A percentile compares a stretch with the other conserved stretches of the same genome.
Evolutionary conservation across 2,797 vertebrate genomes (phyloP).

Genomic region (Artibeus jamaicensis): DNA sequence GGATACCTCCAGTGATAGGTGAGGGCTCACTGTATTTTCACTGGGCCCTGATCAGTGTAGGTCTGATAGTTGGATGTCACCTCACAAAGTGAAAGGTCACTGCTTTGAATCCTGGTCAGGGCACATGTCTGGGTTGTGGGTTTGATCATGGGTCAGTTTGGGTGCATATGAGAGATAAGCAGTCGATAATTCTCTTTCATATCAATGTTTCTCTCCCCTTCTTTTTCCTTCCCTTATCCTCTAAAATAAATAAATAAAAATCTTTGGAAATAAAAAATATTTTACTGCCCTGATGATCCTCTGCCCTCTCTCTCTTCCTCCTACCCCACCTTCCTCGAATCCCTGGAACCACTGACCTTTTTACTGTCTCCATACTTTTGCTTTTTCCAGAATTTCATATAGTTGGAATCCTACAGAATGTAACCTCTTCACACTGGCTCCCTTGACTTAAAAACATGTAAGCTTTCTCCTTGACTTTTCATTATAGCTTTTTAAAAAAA

Average conservation of each 20-base stretch:
- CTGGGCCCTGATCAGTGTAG: too few species aligned
- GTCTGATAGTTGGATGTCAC: too few species aligned
- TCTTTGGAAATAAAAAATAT: neutral
- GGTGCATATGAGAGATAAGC: too few species aligned
- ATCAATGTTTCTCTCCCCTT: too few species aligned
- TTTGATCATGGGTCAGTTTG: too few species aligned
- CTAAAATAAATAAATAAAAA: too few species aligned
- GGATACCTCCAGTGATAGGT: too few species aligned
- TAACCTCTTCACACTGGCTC: neutral
- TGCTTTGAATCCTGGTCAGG: too few species aligned
- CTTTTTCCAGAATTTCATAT: neutral
- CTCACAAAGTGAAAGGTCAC: too few species aligned
- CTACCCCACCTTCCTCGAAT: accelerated
- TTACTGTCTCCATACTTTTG: neutral
- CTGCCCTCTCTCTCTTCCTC: neutral
- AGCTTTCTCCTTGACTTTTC: neutral
- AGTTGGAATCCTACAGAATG: neutral
- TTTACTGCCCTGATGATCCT: neutral
- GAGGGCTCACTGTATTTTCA: neutral
- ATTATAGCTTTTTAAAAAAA: neutral
- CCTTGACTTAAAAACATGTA: neutral
- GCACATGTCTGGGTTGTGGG: too few species aligned
- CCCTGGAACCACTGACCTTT: neutral
- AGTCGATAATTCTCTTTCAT: too few species aligned
- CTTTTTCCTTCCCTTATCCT: too few species aligned